Base-by-base conservation (phyloP, 2,888 invertebrate genomes). In the Trichacis sp. region DNA sequence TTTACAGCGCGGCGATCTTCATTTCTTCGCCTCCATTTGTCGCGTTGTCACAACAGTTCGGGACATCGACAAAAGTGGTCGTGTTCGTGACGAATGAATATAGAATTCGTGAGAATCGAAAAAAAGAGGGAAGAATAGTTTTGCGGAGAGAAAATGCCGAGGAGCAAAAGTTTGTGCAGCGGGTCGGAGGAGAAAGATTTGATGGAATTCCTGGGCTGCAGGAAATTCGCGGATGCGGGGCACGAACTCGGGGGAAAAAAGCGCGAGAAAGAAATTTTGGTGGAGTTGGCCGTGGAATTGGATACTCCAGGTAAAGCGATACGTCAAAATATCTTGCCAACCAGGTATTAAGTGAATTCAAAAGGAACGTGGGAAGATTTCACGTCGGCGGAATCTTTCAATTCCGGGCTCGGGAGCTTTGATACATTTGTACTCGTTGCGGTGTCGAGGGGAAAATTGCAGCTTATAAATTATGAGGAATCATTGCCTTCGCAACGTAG, bases 121-220 rank as follows among this genome's bases (percentile, higher is more conserved):
- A n/a, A n/a, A n/a, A n/a, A n/a, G n/a, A n/a, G n/a, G n/a, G n/a
- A n/a, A n/a, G n/a, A n/a, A n/a, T n/a, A n/a, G n/a, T 55, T 47
- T n/a, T n/a, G 14, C 36, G 36, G 24, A 38, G 38, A 30, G 45
- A 53, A 36, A 53, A 54, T 54, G 46, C 17, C 38, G 47, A 47
- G 46, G 36, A 38, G 24, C 24, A 19, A 36, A 24, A 54, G 54
- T 36, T 20, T 52, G 42, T 17, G 24, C 43, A 59, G 20, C 3
- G 24, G 20, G 9, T 48, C 59, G 20, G 69, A 70, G 47, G 67
- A 72, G 40, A 24, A 50, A n/a, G 51, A 58, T 38, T 59, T 75
- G 47, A 45, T 73, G 38, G 64, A 77, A 11, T 59, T 70, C 15
- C 54, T 76, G 0, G 70, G 15, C 40, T 5, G 40, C 40, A 14